These are phyloP conservation scores for Bugulina stolonifera DNA, from an alignment of 2,888 invertebrate genomes.

Conservation along the genomic window DNA sequence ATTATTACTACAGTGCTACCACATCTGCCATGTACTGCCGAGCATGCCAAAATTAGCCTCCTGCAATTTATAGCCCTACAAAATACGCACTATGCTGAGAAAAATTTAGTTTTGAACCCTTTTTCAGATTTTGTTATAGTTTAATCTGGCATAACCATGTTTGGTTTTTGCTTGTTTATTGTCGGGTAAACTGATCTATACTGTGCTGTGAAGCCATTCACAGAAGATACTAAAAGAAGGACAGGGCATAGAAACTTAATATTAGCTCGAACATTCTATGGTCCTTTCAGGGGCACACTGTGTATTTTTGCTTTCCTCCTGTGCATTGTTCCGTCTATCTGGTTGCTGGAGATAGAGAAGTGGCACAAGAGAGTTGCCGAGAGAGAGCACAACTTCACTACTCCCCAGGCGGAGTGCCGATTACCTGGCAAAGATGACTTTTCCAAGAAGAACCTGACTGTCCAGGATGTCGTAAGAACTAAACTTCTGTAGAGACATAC, in stretches of 20 bases:
- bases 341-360: slow-evolving; percentile 28
- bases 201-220: too few relatives aligned
- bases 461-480: background rate
- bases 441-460: background rate
- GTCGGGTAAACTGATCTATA: too few relatives aligned
- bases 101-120: too few relatives aligned
- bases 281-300: background rate
- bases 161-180: too few relatives aligned
- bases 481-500: too few relatives aligned
- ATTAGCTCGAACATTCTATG: background rate
- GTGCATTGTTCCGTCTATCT: background rate
- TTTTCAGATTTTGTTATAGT: too few relatives aligned
- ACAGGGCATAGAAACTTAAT: background rate
- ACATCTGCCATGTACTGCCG: too few relatives aligned
- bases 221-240: too few relatives aligned
- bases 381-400: slow-evolving; percentile 25
- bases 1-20: background rate
- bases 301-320: slow-evolving; percentile 9
- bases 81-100: too few relatives aligned
- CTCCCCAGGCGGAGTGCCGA: background rate
- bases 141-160: too few relatives aligned
- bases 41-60: too few relatives aligned
- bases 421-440: background rate
- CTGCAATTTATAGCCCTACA: too few relatives aligned
- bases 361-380: slow-evolving; percentile 24